Conservation (phyloP, 2,797 vertebrate species). For the Rhynchonycteris naso region DNA sequence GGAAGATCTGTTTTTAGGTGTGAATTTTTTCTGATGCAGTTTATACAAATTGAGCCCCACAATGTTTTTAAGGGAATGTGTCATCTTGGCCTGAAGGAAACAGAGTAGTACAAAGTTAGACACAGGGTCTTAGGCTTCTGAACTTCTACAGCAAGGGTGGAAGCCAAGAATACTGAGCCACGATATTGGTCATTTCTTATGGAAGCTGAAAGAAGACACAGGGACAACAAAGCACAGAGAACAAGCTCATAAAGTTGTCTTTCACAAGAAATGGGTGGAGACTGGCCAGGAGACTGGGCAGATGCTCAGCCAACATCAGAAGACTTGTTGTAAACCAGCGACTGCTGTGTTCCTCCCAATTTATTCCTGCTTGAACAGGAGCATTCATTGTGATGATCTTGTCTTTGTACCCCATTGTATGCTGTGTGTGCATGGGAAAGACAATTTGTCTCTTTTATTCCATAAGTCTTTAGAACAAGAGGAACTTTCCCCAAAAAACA, state of each 20-base stretch:
- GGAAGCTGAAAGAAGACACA: neutral
- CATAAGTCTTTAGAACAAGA: neutral
- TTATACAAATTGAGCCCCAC: neutral
- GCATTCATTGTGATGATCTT: rapidly evolving
- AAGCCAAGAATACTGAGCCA: neutral
- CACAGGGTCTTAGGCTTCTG: neutral
- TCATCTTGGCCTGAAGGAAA: neutral
- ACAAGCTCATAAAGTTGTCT: neutral
- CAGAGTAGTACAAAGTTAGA: neutral
- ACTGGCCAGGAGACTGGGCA: neutral
- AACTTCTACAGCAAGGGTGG: neutral
- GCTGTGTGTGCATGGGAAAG: neutral
- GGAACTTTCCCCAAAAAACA: neutral
- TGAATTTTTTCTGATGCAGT: neutral
- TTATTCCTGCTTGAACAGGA: neutral
- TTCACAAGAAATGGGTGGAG: neutral
- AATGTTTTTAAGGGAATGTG: neutral
- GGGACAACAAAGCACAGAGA: neutral
- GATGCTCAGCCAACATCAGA: neutral
- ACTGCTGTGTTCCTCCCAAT: rapidly evolving
- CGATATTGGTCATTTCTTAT: neutral
- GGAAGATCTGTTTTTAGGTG: neutral
- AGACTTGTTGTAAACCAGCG: rapidly evolving
- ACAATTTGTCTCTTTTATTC: neutral
- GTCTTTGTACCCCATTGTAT: rapidly evolving